Conservation (phyloP, 2,113 vertebrate species). For the Dipodomys stephensi region DNA sequence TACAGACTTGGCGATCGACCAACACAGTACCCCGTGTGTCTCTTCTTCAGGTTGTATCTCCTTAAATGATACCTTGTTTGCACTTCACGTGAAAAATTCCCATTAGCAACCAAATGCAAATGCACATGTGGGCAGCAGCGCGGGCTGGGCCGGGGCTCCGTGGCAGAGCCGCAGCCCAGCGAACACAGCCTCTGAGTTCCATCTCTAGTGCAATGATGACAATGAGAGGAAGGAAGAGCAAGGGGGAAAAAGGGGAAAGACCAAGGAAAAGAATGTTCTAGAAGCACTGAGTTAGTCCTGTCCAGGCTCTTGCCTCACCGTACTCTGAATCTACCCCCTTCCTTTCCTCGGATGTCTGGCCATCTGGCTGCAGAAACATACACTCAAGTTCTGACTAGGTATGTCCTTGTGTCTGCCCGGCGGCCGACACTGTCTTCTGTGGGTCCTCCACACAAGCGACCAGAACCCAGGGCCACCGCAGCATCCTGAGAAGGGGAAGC, state of each 20-base stretch:
- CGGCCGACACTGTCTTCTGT: not conserved
- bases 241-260: not conserved
- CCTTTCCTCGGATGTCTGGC: not conserved
- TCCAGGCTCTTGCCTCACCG: not conserved
- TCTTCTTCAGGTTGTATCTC: slow-evolving; percentile 14
- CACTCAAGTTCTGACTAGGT: not conserved
- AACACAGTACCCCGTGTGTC: not conserved
- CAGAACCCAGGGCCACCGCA: too few species aligned
- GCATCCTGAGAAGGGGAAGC: too few species aligned
- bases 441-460: too few species aligned
- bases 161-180: not conserved
- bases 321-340: not conserved
- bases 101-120: slow-evolving; percentile 41
- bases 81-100: slow-evolving; percentile 28
- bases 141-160: not conserved
- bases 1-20: not conserved
- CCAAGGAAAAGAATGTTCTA: too few species aligned
- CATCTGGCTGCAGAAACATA: not conserved
- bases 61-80: slow-evolving; percentile 5
- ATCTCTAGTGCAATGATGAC: not conserved
- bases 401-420: not conserved
- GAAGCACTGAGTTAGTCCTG: not conserved
- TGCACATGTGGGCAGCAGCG: not conserved
- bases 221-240: not conserved
- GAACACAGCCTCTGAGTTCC: not conserved